Percentiles rank a stretch among this genome's conserved stretches.
Evolutionary conservation across 2,113 vertebrate genomes (phyloP).

Genomic region (Cnemophilus loriae): DNA sequence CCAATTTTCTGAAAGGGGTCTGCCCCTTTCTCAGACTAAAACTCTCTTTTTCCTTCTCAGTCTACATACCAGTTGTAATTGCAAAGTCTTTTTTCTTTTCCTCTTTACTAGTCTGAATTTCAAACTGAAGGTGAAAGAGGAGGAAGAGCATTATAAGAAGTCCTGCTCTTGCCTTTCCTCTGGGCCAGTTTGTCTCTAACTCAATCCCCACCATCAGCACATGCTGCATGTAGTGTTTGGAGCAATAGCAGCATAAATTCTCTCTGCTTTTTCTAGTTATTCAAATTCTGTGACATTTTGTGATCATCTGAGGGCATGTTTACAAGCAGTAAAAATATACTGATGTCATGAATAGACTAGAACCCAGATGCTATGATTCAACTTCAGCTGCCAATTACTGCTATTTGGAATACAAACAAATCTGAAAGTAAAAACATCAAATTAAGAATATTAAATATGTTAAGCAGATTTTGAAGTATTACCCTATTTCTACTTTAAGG

Average conservation of each 20-base stretch:
- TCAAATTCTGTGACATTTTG: constrained; percentile 6
- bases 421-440: constrained; percentile 12
- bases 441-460: not conserved
- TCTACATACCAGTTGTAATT: not conserved
- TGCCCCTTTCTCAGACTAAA: not conserved
- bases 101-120: not conserved
- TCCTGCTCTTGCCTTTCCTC: not conserved
- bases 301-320: constrained; percentile 27
- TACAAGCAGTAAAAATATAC: constrained; percentile 24
- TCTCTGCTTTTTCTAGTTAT: constrained; percentile 1
- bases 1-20: not conserved
- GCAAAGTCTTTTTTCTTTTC: not conserved
- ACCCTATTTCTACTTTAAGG: not conserved
- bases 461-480: not conserved
- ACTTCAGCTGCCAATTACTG: not conserved
- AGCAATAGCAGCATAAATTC: constrained; percentile 8
- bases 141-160: not conserved
- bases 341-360: not conserved
- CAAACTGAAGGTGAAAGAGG: not conserved
- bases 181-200: not conserved
- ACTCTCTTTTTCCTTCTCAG: not conserved
- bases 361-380: constrained; percentile 22
- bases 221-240: fast-evolving
- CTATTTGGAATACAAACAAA: constrained; percentile 33
- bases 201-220: not conserved